Percentiles rank a stretch among this genome's conserved stretches.
Evolutionary conservation across 2,888 invertebrate species (phyloP).

Genomic region (Teinopalpus imperialis): DNA sequence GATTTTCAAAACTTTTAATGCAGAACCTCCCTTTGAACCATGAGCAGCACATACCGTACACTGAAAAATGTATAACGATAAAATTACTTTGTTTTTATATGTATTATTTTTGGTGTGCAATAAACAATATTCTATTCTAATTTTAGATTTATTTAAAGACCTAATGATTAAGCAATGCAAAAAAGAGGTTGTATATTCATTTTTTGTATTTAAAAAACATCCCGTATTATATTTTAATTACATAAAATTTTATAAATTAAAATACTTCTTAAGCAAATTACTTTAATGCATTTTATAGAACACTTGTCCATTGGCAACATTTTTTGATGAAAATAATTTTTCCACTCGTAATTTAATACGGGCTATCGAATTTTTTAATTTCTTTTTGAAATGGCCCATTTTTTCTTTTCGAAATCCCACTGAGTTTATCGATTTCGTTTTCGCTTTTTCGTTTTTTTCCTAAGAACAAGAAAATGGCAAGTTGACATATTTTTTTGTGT

Average conservation of each 20-base stretch:
- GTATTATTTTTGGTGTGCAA: no score
- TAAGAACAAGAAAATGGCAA: constrained; percentile 26
- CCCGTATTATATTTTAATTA: no score
- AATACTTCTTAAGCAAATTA: no score
- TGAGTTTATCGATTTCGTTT: constrained; percentile 33
- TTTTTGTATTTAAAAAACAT: no score
- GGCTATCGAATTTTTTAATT: constrained; percentile 34
- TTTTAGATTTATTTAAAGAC: no score
- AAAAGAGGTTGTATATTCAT: no score
- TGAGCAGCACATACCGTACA: constrained; percentile 49
- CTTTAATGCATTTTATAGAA: constrained; percentile 10
- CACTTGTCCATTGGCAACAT: neutral
- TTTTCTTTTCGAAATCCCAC: constrained; percentile 31
- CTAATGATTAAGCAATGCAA: no score
- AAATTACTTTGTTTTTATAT: no score
- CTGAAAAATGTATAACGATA: no score
- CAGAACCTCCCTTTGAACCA: constrained; percentile 30
- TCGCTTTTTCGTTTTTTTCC: constrained; percentile 26
- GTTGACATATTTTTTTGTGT: no score
- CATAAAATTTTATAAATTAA: no score
- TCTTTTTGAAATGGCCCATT: constrained; percentile 32
- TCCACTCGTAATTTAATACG: constrained; percentile 32
- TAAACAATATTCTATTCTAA: no score
- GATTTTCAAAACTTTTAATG: constrained; percentile 47
- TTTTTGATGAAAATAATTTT: constrained; percentile 25